Evolutionary conservation across 23 tunicate species (phyloP).

Genomic region (Ascidia mentula): DNA sequence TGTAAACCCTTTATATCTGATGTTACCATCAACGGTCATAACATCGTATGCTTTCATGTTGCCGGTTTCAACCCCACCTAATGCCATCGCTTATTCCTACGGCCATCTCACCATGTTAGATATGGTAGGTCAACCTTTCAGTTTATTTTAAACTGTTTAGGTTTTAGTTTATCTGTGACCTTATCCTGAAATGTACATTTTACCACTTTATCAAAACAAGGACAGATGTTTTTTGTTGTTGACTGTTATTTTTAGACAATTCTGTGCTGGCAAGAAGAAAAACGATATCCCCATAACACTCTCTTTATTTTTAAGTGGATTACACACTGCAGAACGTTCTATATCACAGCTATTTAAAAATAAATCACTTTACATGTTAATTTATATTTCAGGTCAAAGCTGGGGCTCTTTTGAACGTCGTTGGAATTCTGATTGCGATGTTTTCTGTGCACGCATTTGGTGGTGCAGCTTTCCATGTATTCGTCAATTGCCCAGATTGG

Average conservation of each 20-base stretch:
- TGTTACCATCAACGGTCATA: slow-evolving; percentile 80
- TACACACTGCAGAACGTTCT: too few species aligned
- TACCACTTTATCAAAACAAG: too few species aligned
- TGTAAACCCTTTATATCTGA: slow-evolving; percentile 76
- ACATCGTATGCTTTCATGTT: slow-evolving; percentile 97
- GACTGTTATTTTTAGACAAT: too few species aligned
- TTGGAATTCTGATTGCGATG: slow-evolving; percentile 58
- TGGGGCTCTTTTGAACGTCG: slow-evolving; percentile 62
- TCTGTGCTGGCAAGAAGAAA: too few species aligned
- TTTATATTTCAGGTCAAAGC: slow-evolving; percentile 69
- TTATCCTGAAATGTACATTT: too few species aligned
- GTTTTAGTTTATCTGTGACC: background rate
- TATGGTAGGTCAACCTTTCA: slow-evolving; percentile 25
- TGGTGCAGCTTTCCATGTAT: slow-evolving; percentile 54
- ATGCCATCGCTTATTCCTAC: slow-evolving; percentile 93
- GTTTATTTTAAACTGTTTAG: background rate
- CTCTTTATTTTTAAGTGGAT: too few species aligned
- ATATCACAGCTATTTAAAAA: too few species aligned
- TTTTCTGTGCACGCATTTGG: slow-evolving; percentile 71
- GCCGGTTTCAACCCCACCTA: slow-evolving; percentile 96
- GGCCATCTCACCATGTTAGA: slow-evolving; percentile 81
- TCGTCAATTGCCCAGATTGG: slow-evolving; percentile 56
- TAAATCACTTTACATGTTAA: background rate
- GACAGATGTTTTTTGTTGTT: too few species aligned
- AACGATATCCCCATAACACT: too few species aligned